phyloP scores from a whole-genome alignment of 2,113 vertebrate species.

The Pelecanus crispus region DNA sequence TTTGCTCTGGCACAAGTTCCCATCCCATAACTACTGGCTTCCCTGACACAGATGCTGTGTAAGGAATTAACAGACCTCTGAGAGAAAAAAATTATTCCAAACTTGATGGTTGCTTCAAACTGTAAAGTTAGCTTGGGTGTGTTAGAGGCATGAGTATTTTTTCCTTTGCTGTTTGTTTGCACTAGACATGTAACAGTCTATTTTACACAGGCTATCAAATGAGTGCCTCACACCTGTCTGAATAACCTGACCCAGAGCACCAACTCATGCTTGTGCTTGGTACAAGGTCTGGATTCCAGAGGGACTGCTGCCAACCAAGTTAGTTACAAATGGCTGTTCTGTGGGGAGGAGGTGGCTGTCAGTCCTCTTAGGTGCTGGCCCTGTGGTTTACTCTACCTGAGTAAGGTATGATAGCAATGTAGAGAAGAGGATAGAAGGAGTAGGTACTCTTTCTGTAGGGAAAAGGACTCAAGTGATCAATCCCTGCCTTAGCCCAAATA shows the following conservation, averaged over 20 bases:
- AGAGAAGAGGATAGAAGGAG: neutral
- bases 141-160: neutral
- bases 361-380: neutral
- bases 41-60: neutral
- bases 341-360: neutral
- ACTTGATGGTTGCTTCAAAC: neutral
- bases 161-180: neutral
- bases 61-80: neutral
- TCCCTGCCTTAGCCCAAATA: neutral
- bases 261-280: neutral
- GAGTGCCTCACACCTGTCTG: neutral
- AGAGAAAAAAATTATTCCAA: neutral
- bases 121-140: neutral
- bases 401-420: neutral
- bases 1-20: neutral
- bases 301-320: neutral
- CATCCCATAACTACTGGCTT: neutral
- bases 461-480: neutral
- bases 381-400: neutral
- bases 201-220: neutral
- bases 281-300: neutral
- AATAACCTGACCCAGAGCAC: neutral
- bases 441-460: neutral
- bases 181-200: accelerated
- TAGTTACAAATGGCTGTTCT: neutral